Percentiles rank a stretch among this genome's conserved stretches.
These are phyloP conservation scores for Ictalurus furcatus DNA, from an alignment of 2,113 vertebrate species.

Conservation along the genomic window DNA sequence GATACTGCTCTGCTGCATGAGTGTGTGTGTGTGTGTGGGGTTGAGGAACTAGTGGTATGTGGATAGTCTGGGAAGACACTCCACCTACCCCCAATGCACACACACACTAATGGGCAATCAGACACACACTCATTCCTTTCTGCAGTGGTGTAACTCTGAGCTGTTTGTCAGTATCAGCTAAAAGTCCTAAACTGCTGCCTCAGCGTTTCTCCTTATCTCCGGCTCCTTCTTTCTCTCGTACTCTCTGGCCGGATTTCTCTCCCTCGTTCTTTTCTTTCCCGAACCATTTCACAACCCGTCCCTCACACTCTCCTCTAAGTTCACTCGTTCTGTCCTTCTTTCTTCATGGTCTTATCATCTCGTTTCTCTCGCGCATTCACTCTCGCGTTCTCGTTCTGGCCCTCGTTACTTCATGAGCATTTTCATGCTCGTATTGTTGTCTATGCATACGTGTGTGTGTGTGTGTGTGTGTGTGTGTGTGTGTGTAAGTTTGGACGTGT, in stretches of 20 bases:
- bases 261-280: slow-evolving; percentile 27
- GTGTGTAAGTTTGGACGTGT: slow-evolving; percentile 18
- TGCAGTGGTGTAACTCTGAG: neutral
- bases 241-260: neutral
- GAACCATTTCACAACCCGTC: neutral
- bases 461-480: slow-evolving; percentile 30
- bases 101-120: neutral
- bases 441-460: neutral
- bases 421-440: neutral
- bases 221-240: neutral
- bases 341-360: neutral
- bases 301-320: slow-evolving; percentile 30
- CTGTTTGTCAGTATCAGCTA: slow-evolving; percentile 21
- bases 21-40: slow-evolving; percentile 3
- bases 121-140: neutral
- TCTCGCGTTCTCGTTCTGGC: neutral
- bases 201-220: slow-evolving; percentile 24
- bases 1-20: neutral
- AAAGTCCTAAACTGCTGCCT: slow-evolving; percentile 38
- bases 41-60: neutral
- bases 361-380: neutral
- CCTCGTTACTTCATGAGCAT: neutral
- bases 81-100: neutral
- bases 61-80: neutral
- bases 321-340: neutral